Conservation (phyloP, 2,888 invertebrate species). For the Cantharis rufa region DNA sequence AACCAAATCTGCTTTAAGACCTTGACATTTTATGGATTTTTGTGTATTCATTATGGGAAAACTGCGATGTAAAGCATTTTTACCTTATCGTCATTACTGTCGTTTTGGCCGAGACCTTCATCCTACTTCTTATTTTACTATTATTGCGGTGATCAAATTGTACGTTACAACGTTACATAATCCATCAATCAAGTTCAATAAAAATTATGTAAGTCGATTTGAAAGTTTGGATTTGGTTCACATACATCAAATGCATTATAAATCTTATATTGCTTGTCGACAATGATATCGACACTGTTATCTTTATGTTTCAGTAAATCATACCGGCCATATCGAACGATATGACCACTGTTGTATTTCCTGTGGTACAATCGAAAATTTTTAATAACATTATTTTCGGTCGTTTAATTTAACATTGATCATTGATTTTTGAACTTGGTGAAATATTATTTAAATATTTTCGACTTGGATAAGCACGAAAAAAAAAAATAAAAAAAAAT, state of each 20-base stretch:
- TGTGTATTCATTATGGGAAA: background rate
- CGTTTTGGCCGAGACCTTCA: background rate
- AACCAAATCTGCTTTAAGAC: background rate
- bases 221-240: background rate
- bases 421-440: no score
- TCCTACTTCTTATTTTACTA: background rate
- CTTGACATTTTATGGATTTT: background rate
- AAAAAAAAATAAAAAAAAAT: no score
- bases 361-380: background rate
- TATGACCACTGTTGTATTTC: no score
- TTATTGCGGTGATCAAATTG: background rate
- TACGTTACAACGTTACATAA: no score
- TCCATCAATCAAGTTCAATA: background rate
- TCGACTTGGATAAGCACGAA: no score
- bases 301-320: background rate
- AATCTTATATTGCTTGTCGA: background rate
- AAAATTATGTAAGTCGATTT: background rate
- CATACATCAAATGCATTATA: background rate
- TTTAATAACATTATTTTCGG: background rate
- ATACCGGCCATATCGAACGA: background rate
- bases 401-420: background rate
- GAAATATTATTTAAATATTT: no score
- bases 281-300: background rate
- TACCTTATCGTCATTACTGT: background rate
- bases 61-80: background rate